A percentile compares a stretch with the other conserved stretches of the same genome.
These are phyloP conservation scores for Drosophila quinaria DNA, from an alignment of 2,888 invertebrate genomes.

Conservation along the genomic window DNA sequence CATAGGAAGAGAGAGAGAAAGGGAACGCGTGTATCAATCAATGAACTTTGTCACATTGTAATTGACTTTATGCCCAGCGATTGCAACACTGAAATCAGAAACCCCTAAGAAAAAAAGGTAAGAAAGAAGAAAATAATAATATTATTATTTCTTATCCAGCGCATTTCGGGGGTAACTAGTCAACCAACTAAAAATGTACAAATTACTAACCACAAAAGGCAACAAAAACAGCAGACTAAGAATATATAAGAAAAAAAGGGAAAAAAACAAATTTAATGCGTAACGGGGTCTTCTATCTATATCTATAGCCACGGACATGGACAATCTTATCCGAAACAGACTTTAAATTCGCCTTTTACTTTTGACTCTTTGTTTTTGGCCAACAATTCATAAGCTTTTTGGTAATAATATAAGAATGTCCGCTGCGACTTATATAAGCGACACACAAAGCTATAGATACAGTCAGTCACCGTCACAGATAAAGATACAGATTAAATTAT, in stretches of 20 bases:
- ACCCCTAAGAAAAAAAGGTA: not conserved
- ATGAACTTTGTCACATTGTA: constrained; percentile 59
- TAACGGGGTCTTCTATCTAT: constrained; percentile 24
- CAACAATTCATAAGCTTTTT: constrained; percentile 27
- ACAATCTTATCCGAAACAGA: constrained; percentile 60
- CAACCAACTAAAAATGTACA: constrained; percentile 61
- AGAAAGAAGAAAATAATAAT: not conserved
- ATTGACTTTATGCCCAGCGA: constrained; percentile 8
- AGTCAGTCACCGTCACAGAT: constrained; percentile 20
- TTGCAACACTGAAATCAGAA: constrained; percentile 17
- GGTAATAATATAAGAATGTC: constrained; percentile 40
- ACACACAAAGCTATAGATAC: constrained; percentile 7
- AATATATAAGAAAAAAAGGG: constrained; percentile 12
- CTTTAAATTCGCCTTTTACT: not conserved
- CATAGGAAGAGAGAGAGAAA: not conserved
- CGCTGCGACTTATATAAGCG: constrained; percentile 21
- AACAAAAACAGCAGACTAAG: not conserved
- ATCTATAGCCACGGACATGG: constrained; percentile 26
- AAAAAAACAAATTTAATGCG: constrained; percentile 12
- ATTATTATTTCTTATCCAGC: constrained; percentile 17
- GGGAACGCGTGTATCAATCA: constrained; percentile 48
- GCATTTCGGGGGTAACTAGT: constrained; percentile 34
- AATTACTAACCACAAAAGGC: constrained; percentile 44
- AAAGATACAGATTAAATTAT: constrained; percentile 22
- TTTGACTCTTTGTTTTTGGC: constrained; percentile 8